Conservation (phyloP, 2,888 invertebrate genomes). For the Spisula solida region DNA sequence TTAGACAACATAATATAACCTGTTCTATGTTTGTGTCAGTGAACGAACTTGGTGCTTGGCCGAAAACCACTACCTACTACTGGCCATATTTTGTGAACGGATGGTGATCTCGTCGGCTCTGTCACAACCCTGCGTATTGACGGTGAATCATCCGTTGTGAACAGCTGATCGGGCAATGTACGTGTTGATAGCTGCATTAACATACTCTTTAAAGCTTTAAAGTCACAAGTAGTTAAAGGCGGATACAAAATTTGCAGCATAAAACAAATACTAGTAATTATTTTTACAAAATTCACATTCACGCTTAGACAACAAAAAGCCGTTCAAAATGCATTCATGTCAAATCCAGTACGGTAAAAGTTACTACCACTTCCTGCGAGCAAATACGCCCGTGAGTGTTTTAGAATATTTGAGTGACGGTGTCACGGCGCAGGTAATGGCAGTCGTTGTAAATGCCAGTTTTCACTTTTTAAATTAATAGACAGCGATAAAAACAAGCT, state of each 20-base stretch:
- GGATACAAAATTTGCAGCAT: no score
- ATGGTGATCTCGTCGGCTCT: no score
- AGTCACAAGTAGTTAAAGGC: neutral
- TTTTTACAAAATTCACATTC: conserved; percentile 2
- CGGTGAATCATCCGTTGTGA: no score
- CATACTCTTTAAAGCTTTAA: no score
- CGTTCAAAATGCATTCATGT: neutral
- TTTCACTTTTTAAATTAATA: neutral
- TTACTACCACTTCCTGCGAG: neutral
- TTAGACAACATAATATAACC: no score
- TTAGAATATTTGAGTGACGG: neutral
- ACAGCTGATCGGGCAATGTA: no score
- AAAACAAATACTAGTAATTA: neutral
- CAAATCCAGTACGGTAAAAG: neutral
- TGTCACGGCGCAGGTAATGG: neutral
- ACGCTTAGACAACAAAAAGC: neutral
- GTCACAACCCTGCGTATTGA: no score
- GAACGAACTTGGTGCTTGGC: no score
- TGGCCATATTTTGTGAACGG: no score
- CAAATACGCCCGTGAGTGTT: conserved; percentile 11
- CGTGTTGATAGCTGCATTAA: no score
- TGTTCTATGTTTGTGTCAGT: no score
- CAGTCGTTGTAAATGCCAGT: neutral
- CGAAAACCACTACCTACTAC: no score
- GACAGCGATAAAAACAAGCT: neutral